Evolutionary conservation across 2,113 vertebrate species (phyloP).

Genomic region (Gallinago undulata): DNA sequence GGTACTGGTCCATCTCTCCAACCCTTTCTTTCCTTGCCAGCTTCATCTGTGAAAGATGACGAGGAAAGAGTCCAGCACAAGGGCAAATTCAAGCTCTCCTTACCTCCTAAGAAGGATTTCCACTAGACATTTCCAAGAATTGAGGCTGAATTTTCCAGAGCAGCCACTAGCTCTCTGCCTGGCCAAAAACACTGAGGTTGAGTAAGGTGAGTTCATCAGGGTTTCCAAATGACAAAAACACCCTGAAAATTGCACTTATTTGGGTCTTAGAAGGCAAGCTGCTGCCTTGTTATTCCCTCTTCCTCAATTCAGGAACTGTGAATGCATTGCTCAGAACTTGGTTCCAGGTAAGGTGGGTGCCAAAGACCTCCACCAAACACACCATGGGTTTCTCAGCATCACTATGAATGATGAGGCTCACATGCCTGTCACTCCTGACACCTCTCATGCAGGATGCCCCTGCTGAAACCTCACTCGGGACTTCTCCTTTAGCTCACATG

Average conservation of each 20-base stretch:
- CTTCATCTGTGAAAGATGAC: background rate
- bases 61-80: background rate
- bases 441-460: background rate
- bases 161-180: background rate
- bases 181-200: background rate
- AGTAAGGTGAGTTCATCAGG: background rate
- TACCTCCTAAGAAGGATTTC: background rate
- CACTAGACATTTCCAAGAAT: background rate
- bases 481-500: background rate
- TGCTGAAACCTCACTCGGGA: background rate
- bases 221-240: background rate
- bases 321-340: background rate
- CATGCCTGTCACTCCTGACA: background rate
- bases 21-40: background rate
- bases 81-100: background rate
- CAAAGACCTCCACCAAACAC: background rate
- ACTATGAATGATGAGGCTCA: background rate
- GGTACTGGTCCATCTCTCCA: background rate
- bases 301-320: background rate
- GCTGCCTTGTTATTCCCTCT: background rate
- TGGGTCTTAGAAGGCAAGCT: background rate
- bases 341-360: background rate
- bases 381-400: background rate
- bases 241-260: background rate
- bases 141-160: background rate